Evolutionary conservation across 2,797 vertebrate species (phyloP).

Genomic region (Enteromius mattozi): DNA sequence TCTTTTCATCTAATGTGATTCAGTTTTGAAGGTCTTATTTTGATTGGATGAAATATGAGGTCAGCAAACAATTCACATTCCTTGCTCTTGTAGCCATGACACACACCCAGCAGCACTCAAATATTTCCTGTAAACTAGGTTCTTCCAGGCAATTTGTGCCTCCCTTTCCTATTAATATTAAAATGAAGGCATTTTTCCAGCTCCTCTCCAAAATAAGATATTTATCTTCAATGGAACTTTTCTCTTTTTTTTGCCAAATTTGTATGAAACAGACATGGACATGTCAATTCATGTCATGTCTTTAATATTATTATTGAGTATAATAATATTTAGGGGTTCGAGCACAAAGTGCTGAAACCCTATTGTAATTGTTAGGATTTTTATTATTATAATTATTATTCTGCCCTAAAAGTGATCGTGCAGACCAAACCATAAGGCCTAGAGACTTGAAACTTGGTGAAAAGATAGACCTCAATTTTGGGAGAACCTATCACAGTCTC

Average conservation of each 20-base stretch:
- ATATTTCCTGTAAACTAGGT: constrained; percentile 54
- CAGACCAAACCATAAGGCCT: too few relatives aligned
- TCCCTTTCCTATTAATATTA: constrained; percentile 19
- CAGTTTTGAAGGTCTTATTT: constrained; percentile 66
- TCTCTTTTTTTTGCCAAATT: not conserved
- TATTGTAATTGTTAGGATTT: too few relatives aligned
- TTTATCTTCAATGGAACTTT: not conserved
- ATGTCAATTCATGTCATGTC: not conserved
- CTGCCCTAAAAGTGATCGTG: too few relatives aligned
- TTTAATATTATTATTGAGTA: not conserved
- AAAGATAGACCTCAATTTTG: too few relatives aligned
- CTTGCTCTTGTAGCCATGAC: constrained; percentile 40
- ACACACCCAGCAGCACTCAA: constrained; percentile 58
- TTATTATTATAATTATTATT: too few relatives aligned
- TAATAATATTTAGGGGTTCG: not conserved
- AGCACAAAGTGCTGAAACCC: too few relatives aligned
- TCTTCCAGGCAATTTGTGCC: constrained; percentile 8
- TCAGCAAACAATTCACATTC: constrained; percentile 64
- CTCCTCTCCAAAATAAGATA: constrained; percentile 13
- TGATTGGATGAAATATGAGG: constrained; percentile 69
- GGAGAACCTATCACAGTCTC: too few relatives aligned
- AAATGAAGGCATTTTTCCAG: not conserved
- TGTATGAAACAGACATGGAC: not conserved
- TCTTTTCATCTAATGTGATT: constrained; percentile 24
- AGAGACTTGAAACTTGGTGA: too few relatives aligned